phyloP scores from a whole-genome alignment of 92 coral and sea anemone species.

The Palythoa grandiflora region DNA sequence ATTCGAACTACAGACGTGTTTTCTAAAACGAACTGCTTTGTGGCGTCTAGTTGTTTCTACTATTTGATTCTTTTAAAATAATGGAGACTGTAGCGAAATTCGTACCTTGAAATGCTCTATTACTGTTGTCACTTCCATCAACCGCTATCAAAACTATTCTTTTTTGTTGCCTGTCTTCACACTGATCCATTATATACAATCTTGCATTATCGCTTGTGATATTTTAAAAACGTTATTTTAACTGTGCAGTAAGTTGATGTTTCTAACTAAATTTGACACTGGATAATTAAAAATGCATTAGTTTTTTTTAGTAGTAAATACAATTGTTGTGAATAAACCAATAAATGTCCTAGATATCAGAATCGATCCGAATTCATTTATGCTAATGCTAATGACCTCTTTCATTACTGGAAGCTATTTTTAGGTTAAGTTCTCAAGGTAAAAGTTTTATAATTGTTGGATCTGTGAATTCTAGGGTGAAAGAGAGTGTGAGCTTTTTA shows the following conservation, averaged over 20 bases:
- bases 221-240: background rate
- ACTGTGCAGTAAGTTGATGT: background rate
- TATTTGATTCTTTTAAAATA: background rate
- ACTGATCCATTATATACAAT: constrained; percentile 2
- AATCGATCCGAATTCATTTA: background rate
- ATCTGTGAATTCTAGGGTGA: too few species aligned
- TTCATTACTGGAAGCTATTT: too few species aligned
- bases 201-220: background rate
- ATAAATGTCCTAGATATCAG: background rate
- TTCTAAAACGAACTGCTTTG: too few species aligned
- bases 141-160: constrained; percentile 59
- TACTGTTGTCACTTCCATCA: constrained; percentile 65
- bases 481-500: too few species aligned
- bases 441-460: too few species aligned
- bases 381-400: background rate
- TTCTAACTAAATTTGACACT: background rate
- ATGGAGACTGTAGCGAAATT: background rate
- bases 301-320: too few species aligned
- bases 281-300: background rate
- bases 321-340: constrained; percentile 6
- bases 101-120: constrained; percentile 60
- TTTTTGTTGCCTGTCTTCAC: background rate
- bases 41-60: background rate
- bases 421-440: too few species aligned
- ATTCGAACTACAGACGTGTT: too few species aligned